Evolutionary conservation across 2,888 invertebrate genomes (phyloP).

Genomic region (Pyrrhosoma nymphula): DNA sequence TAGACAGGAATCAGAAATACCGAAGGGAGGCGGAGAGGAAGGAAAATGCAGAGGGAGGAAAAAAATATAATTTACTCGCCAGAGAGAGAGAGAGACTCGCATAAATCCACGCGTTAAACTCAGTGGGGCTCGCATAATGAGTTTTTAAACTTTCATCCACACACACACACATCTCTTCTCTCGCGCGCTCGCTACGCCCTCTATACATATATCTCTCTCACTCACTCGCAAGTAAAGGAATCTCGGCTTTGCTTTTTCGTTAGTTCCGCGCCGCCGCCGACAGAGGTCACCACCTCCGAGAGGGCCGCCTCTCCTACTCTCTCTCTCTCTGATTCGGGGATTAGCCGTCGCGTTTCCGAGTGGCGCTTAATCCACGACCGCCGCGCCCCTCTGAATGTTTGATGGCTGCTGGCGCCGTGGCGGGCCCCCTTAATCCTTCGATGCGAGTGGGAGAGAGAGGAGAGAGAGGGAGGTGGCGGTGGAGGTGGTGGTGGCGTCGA

Average conservation of each 20-base stretch:
- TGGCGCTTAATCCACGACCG: conserved; percentile 66
- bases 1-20: conserved; percentile 28
- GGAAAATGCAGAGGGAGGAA: neutral
- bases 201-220: too few relatives aligned
- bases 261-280: conserved; percentile 4
- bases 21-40: neutral
- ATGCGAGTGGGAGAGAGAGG: neutral
- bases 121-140: conserved; percentile 44
- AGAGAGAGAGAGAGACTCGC: neutral
- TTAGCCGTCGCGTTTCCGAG: conserved; percentile 65
- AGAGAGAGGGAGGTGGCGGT: too few relatives aligned
- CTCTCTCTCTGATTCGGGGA: conserved; percentile 54
- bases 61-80: neutral
- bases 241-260: conserved; percentile 32
- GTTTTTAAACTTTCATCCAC: conserved; percentile 61
- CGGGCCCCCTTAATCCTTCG: conserved; percentile 28
- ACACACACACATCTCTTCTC: neutral
- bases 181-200: neutral
- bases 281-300: conserved; percentile 37
- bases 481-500: conserved; percentile 42
- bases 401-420: conserved; percentile 39
- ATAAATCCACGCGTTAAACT: conserved; percentile 36
- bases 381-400: conserved; percentile 59
- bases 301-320: neutral
- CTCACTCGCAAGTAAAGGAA: neutral